Evolutionary conservation across 2,888 invertebrate species (phyloP), one percentile per base, ranked within the genome.

Genomic region (Hypsopygia costalis): DNA sequence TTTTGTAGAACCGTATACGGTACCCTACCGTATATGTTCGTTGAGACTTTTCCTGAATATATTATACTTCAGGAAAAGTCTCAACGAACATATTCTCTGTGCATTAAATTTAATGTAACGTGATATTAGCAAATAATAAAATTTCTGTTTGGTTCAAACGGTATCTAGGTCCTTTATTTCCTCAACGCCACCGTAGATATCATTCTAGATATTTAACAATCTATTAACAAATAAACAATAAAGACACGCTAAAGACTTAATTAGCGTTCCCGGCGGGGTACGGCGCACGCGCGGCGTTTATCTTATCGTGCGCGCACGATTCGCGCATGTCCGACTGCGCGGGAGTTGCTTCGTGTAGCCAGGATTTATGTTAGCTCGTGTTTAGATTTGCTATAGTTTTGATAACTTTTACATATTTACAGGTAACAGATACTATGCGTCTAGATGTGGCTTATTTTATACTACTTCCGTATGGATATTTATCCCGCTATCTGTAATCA

Each of bases 201-300:
- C 25, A 6, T n/a, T 2, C 25, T 25, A 25, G 25, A 25, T 25
- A 25, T 25, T 25, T 25, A 25, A 25, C 25, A 25, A 25, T 25
- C 25, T 25, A 25, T 74, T 69, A 77, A 66, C 71, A 71, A 75
- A 76, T 77, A 76, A 74, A 64, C 65, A 70, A 72, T 72, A 71
- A 64, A 67, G 63, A 70, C 25, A 25, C 78, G 70, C 65, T 80
- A 81, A 86, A 80, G 86, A 81, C 78, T 87, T 87, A 88, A 88
- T 88, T 88, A 88, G 86, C 64, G 77, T 62, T 69, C 83, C 66
- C 83, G 68, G 67, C 78, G 75, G 81, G 85, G 72, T 72, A 62
- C 66, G 50, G 79, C 68, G 75, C 79, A 74, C 79, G 80, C 80
- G 70, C 64, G 56, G 46, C 55, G 62, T 64, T 65, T 77, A 77